phyloP scores from a whole-genome alignment of 30 jellyfish, hydroid and myxozoan species.

The Calvadosia cruxmelitensis region DNA sequence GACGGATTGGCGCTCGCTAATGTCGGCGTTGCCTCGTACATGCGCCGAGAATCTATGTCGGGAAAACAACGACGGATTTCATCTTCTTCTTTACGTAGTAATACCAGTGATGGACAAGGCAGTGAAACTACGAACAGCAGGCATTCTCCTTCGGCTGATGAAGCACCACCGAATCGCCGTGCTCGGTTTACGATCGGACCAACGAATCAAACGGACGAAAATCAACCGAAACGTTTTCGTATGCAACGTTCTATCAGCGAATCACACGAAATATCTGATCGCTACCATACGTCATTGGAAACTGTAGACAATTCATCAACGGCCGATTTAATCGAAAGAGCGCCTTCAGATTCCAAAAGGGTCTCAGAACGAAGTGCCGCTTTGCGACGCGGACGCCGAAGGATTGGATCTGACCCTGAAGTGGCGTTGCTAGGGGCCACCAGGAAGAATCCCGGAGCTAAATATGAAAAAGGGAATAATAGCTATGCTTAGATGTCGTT shows the following conservation, averaged over 20 bases:
- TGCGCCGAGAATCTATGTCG: background rate
- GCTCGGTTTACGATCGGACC: background rate
- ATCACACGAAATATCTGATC: background rate
- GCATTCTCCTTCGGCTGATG: background rate
- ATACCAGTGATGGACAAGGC: background rate
- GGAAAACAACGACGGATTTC: background rate
- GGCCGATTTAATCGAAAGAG: background rate
- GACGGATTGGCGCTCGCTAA: background rate
- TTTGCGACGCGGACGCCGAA: background rate
- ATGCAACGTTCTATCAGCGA: background rate
- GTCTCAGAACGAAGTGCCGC: no score
- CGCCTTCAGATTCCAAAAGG: background rate
- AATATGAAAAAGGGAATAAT: no score
- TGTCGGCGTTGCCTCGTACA: background rate
- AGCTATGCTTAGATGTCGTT: no score
- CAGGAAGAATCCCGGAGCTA: no score
- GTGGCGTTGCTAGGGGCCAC: no score
- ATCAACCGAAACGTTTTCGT: background rate
- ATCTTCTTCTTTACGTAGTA: background rate
- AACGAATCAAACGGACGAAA: background rate
- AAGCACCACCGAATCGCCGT: background rate
- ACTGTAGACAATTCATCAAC: background rate
- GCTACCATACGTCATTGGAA: background rate
- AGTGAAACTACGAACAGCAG: background rate
- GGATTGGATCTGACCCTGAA: background rate